Evolutionary conservation across 2,113 vertebrate species (phyloP).

Genomic region (Pampusana beccarii): DNA sequence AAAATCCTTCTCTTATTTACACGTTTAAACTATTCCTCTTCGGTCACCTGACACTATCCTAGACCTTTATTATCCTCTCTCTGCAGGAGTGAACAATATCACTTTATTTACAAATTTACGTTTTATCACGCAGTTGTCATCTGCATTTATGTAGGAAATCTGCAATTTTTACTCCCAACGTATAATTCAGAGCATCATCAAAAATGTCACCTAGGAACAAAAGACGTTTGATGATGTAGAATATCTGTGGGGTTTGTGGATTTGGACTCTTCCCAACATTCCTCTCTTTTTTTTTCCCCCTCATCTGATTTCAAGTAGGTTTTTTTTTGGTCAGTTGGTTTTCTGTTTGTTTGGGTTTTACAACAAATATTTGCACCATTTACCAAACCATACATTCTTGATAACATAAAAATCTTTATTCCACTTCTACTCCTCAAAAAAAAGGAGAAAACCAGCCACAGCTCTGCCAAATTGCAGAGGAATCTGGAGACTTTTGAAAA

Average conservation of each 20-base stretch:
- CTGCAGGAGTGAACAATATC: not conserved
- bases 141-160: not conserved
- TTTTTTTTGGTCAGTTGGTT: not conserved
- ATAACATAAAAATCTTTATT: not conserved
- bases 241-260: not conserved
- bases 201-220: not conserved
- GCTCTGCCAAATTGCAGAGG: not conserved
- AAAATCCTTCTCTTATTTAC: not conserved
- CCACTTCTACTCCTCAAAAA: not conserved
- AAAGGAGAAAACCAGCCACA: not conserved
- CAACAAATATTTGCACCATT: not conserved
- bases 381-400: not conserved
- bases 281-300: not conserved
- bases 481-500: not conserved
- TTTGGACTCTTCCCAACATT: not conserved
- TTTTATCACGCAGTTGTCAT: not conserved
- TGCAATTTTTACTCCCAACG: not conserved
- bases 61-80: not conserved
- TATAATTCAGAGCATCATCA: not conserved
- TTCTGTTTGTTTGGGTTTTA: not conserved
- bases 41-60: not conserved
- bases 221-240: not conserved
- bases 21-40: not conserved
- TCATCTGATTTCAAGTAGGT: not conserved
- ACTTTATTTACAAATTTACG: not conserved